Evolutionary conservation across 2,888 invertebrate genomes (phyloP).

Genomic region (Choristoneura rosaceana): DNA sequence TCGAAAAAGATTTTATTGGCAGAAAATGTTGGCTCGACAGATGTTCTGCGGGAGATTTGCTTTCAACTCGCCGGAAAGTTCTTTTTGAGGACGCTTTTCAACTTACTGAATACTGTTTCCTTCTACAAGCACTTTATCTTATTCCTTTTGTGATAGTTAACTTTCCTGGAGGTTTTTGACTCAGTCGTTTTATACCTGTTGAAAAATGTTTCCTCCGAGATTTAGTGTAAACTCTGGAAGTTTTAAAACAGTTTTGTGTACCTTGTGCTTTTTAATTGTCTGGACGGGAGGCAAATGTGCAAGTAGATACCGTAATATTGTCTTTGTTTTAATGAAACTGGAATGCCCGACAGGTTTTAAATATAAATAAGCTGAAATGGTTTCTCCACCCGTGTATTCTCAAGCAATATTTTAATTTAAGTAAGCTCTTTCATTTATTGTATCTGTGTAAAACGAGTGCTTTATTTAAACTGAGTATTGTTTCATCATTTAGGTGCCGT

Average conservation of each 20-base stretch:
- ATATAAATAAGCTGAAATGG: conserved; percentile 13
- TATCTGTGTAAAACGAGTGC: not conserved
- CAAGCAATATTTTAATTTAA: conserved; percentile 63
- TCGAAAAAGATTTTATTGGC: conserved; percentile 78
- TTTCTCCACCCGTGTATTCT: conserved; percentile 63
- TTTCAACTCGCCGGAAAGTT: conserved; percentile 64
- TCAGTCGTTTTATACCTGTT: conserved; percentile 37
- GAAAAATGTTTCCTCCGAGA: conserved; percentile 24
- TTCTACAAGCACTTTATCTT: conserved; percentile 55
- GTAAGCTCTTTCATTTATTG: conserved; percentile 21
- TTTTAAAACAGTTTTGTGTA: conserved; percentile 27
- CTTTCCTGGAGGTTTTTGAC: conserved; percentile 46
- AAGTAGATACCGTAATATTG: conserved; percentile 12
- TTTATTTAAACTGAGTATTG: not conserved
- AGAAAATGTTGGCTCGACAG: conserved; percentile 70
- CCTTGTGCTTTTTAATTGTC: conserved; percentile 34
- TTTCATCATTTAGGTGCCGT: conserved; percentile 23
- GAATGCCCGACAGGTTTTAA: conserved; percentile 13
- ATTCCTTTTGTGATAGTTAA: conserved; percentile 53
- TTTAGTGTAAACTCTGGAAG: conserved; percentile 28
- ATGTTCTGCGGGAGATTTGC: conserved; percentile 71
- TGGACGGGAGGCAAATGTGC: conserved; percentile 2
- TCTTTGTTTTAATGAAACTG: conserved; percentile 9
- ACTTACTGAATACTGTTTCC: conserved; percentile 60
- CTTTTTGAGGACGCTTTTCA: conserved; percentile 65